Conservation (phyloP, 2,797 vertebrate species). For the Periophthalmus magnuspinnatus region DNA sequence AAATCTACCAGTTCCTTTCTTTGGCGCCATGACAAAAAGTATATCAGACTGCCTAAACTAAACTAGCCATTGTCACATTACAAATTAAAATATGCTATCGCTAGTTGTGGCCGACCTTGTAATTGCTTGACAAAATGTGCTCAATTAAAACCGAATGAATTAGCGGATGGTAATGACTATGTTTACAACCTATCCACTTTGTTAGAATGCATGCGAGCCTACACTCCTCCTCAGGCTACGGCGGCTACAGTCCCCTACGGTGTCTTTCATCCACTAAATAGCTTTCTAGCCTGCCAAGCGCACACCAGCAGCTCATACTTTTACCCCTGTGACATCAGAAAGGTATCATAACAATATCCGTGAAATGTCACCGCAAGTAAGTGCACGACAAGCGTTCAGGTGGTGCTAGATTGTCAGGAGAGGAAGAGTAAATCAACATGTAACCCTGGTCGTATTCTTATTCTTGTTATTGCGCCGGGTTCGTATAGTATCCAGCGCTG, state of each 20-base stretch:
- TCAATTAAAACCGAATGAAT: slow-evolving; percentile 6
- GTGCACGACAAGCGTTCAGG: slow-evolving; percentile 42
- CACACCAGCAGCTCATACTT: slow-evolving; percentile 10
- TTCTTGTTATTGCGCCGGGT: slow-evolving; percentile 52
- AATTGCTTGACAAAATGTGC: slow-evolving; percentile 2
- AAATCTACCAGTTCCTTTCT: background rate
- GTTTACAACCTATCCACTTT: slow-evolving; percentile 6
- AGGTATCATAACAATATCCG: slow-evolving; percentile 29
- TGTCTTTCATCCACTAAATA: slow-evolving; percentile 9
- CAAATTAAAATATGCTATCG: background rate
- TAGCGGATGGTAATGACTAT: slow-evolving; percentile 6
- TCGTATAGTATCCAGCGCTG: slow-evolving; percentile 32
- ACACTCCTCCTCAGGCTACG: slow-evolving; percentile 29
- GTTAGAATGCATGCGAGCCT: slow-evolving; percentile 10
- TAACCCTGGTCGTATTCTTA: slow-evolving; percentile 36
- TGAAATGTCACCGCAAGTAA: slow-evolving; percentile 23
- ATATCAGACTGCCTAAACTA: background rate
- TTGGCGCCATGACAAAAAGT: background rate
- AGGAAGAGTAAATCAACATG: slow-evolving; percentile 39
- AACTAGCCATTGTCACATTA: slow-evolving; percentile 2
- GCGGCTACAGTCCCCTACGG: slow-evolving; percentile 24
- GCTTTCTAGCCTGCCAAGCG: background rate
- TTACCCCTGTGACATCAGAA: slow-evolving; percentile 21
- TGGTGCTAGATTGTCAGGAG: slow-evolving; percentile 41
- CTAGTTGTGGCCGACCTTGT: background rate